Evolutionary conservation across 37 sponge, comb jelly and placozoan genomes (phyloP).

Genomic region (Trichoplax adhaerens): DNA sequence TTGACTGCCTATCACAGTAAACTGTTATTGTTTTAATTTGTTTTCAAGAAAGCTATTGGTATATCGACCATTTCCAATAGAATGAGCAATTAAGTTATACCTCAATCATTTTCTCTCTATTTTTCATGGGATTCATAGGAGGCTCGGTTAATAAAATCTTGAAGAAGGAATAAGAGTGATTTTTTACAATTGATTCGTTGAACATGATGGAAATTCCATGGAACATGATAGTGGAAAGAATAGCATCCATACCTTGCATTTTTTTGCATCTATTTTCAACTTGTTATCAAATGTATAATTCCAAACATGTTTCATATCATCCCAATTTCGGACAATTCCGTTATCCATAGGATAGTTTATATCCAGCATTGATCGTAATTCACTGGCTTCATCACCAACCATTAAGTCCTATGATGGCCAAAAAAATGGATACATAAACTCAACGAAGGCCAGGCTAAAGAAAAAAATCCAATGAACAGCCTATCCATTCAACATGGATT

Average conservation of each 20-base stretch:
- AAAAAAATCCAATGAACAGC: too few species aligned
- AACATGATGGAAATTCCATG: too few species aligned
- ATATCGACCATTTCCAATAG: too few species aligned
- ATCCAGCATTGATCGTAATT: constrained; percentile 90
- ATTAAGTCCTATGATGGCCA: constrained; percentile 65
- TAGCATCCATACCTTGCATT: constrained; percentile 61
- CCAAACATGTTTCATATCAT: constrained; percentile 98
- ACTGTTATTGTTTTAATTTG: too few species aligned
- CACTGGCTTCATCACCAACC: constrained; percentile 98
- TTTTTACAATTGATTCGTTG: too few species aligned
- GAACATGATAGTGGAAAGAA: too few species aligned
- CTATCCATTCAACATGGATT: too few species aligned
- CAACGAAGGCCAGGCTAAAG: too few species aligned
- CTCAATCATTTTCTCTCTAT: constrained; percentile 99
- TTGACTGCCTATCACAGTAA: too few species aligned
- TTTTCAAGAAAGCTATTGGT: too few species aligned
- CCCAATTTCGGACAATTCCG: constrained; percentile 99
- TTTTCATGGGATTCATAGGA: constrained; percentile 99
- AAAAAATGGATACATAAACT: too few species aligned
- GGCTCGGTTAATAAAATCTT: constrained; percentile 95
- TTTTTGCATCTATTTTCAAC: constrained; percentile 60
- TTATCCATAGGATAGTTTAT: constrained; percentile 99
- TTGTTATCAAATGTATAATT: constrained; percentile 94
- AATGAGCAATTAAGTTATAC: too few species aligned
- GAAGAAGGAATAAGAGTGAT: constrained; percentile 1